Base-by-base conservation (phyloP, 2,888 invertebrate species). In the Drosophila imparisetae region DNA sequence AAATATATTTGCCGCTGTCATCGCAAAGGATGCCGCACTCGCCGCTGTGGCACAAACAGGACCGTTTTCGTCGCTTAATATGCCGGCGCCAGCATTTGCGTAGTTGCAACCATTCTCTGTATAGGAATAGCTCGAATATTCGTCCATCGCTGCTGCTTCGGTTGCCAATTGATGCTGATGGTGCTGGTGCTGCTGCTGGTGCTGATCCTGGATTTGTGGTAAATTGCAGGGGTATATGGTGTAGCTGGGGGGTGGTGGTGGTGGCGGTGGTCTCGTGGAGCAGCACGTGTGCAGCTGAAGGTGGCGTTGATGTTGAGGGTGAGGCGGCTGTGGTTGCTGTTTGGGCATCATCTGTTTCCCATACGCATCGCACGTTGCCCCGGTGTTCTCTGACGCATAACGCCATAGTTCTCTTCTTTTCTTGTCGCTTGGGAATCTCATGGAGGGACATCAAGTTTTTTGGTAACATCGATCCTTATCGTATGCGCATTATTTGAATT, bases 391-490 rank as follows among this genome's bases (percentile, higher is more conserved):
- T 91, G 91, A 91, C 91, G 92, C 93, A 91, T 90, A 92, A 91
- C 92, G 93, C 93, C 93, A 93, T 93, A 93, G 90, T 91, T 91
- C 91, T 92, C 84, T 90, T 91, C 84, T 90, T 91, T 91, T 91
- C 88, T 91, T 92, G 88, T 93, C 92, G 90, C 88, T 91, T 92
- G 88, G 91, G 92, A 93, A 92, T 92, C 92, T 91, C 93, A 93
- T 93, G 92, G 93, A 93, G 92, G 91, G 91, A 91, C 92, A 91
- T 92, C 90, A 92, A 92, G 91, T 92, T 90, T 92, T 91, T 92
- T 92, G 92, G 92, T 92, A 93, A 92, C 93, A 93, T 93, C 92
- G 92, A 93, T 93, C 90, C 90, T 89, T 93, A 93, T 90, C 91
- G 90, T 92, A 91, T 91, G 91, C 83, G 90, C 93, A 93, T 93